phyloP scores from a whole-genome alignment of 2,888 invertebrate genomes.

The Oscheius onirici region DNA sequence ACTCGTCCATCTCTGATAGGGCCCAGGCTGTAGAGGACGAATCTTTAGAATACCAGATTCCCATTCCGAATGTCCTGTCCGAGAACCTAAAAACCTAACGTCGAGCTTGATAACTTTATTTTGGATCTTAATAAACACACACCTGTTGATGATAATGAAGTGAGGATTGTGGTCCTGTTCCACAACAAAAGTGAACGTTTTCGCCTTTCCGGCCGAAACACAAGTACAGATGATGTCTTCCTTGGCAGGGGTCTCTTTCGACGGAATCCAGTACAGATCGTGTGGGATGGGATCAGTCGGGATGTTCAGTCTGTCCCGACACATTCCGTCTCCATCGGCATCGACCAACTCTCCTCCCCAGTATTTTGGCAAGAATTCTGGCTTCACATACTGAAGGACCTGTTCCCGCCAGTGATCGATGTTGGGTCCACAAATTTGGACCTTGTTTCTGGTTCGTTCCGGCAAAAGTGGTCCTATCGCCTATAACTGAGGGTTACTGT shows the following conservation, averaged over 20 bases:
- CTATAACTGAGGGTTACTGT: constrained; percentile 6
- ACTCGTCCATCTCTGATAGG: constrained; percentile 50
- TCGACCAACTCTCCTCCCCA: constrained; percentile 62
- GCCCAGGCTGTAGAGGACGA: constrained; percentile 36
- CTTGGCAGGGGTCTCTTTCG: constrained; percentile 45
- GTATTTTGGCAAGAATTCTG: constrained; percentile 57
- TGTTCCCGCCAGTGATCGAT: constrained; percentile 46
- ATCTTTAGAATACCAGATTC: constrained; percentile 45
- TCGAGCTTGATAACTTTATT: too few species aligned
- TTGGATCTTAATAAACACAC: too few species aligned
- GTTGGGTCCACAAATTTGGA: constrained; percentile 46
- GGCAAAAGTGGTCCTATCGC: constrained; percentile 61
- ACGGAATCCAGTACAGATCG: constrained; percentile 57
- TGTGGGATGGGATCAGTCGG: constrained; percentile 58
- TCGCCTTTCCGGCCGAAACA: constrained; percentile 54
- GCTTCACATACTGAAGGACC: constrained; percentile 48
- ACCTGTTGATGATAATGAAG: constrained; percentile 55
- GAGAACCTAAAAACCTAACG: constrained; percentile 55
- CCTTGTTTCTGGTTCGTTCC: constrained; percentile 62
- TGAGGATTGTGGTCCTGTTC: constrained; percentile 40
- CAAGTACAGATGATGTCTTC: constrained; percentile 41
- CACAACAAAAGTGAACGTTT: constrained; percentile 48
- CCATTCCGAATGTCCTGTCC: constrained; percentile 62
- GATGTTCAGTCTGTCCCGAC: constrained; percentile 53
- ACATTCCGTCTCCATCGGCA: constrained; percentile 56